A percentile compares a stretch with the other conserved stretches of the same genome.
These are phyloP conservation scores for Sanderia malayensis DNA, from an alignment of 30 jellyfish, hydroid and myxozoan species.

Conservation along the genomic window DNA sequence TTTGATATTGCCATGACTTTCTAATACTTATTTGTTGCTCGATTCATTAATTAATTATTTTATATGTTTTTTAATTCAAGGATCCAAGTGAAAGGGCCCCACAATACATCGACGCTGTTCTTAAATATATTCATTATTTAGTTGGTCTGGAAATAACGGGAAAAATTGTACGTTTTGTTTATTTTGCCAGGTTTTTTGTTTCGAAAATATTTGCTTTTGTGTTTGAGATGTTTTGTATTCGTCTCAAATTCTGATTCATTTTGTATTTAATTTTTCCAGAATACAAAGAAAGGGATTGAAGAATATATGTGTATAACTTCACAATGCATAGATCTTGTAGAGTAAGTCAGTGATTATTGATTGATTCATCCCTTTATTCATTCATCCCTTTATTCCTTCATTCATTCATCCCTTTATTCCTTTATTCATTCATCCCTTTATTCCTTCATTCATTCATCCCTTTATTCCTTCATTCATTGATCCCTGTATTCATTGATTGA, in stretches of 20 bases:
- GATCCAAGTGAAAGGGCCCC: constrained; percentile 76
- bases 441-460: too few relatives aligned
- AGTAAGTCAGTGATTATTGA: constrained; percentile 21
- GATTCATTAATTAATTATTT: too few relatives aligned
- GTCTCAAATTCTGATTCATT: not conserved
- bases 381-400: too few relatives aligned
- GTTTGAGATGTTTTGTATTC: not conserved
- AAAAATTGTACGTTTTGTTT: constrained; percentile 36
- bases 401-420: too few relatives aligned
- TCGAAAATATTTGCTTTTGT: not conserved
- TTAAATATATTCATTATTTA: constrained; percentile 64
- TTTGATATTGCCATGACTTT: not conserved
- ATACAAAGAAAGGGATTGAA: constrained; percentile 63
- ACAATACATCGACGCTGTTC: constrained; percentile 74
- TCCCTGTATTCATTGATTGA: not conserved
- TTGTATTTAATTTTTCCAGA: constrained; percentile 6
- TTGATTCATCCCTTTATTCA: not conserved
- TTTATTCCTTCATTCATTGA: not conserved
- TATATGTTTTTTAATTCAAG: constrained; percentile 4
- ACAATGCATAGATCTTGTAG: constrained; percentile 76
- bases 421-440: too few relatives aligned
- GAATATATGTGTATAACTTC: constrained; percentile 66
- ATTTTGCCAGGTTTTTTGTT: not conserved
- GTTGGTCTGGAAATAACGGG: constrained; percentile 79
- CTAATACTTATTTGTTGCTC: not conserved